A percentile compares a stretch with the other conserved stretches of the same genome.
Evolutionary conservation across 2,888 invertebrate species (phyloP).

Genomic region (Cinara cedri): DNA sequence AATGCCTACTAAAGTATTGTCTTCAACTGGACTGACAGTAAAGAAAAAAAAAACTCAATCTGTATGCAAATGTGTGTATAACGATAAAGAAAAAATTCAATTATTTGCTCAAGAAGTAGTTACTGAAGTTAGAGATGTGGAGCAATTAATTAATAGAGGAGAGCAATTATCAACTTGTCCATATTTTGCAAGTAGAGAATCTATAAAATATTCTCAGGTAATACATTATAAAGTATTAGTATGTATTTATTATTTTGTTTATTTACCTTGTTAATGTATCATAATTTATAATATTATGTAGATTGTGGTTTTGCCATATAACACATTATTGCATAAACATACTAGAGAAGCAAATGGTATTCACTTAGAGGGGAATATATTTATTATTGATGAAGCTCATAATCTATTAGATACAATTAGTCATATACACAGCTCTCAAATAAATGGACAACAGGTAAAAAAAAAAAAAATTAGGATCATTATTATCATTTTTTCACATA

Average conservation of each 20-base stretch:
- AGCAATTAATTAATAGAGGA: constrained; percentile 78
- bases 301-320: constrained; percentile 77
- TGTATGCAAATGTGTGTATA: constrained; percentile 72
- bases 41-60: constrained; percentile 67
- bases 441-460: constrained; percentile 70
- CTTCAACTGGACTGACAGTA: constrained; percentile 68
- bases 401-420: constrained; percentile 90
- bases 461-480: background rate
- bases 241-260: constrained; percentile 10
- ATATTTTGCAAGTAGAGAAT: constrained; percentile 87
- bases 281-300: constrained; percentile 60
- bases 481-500: background rate
- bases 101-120: constrained; percentile 71
- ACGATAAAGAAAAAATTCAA: constrained; percentile 70
- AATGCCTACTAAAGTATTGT: constrained; percentile 67
- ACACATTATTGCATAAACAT: constrained; percentile 78
- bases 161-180: constrained; percentile 82
- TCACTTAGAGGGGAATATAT: constrained; percentile 74
- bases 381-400: constrained; percentile 96
- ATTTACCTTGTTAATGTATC: background rate
- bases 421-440: constrained; percentile 80
- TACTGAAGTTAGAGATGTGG: constrained; percentile 81
- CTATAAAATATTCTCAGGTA: constrained; percentile 80
- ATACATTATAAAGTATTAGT: background rate
- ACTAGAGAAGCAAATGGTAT: constrained; percentile 78